Base-by-base conservation (phyloP, 1,140 invertebrate species). In the Micrasema minimum region DNA sequence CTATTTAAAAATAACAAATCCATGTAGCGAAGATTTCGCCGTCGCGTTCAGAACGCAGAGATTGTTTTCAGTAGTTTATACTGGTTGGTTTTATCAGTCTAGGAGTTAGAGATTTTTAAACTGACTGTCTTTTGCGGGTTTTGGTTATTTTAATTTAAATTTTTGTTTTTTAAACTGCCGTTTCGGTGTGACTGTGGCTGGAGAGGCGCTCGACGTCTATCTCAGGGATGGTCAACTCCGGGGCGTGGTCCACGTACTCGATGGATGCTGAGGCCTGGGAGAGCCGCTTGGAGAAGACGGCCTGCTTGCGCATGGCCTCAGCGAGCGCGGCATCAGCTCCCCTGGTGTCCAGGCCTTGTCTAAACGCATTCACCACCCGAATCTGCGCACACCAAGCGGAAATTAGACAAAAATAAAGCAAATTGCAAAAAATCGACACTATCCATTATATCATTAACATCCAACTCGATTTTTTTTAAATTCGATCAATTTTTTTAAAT, bases 331-430 rank as follows among this genome's bases (percentile, higher is more conserved):
- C 91, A 86, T 92, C 94, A 86, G 97, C 96, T 81, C 93, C 92
- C 81, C 95, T 93, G 85, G 93, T 89, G 89, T 98, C 96, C 87
- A 98, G 90, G 83, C 95, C 96, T 90, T 97, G 96, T 85, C 96
- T 95, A 90, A 98, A 98, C 88, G 96, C 96, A 89, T 98, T 98
- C 87, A 98, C 96, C 90, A 98, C 96, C 88, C 96, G 95, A 85
- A 98, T 98, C 96, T 97, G 92, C 79, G 72, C 73, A 76, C 71
- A 75, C 62, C 16, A 57, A 14, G 31, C 26, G 50, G 18, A 59
- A 72, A 72, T 62, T 66, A 71, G 61, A 70, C 66, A 76, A 69
- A 72, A 22, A 7, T 50, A 23, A 4, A 53, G 7, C 14, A 23
- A 50, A 50, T n/a, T n/a, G n/a, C n/a, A n/a, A n/a, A n/a, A n/a